These are phyloP conservation scores for Nasonovia ribisnigri DNA, from an alignment of 2,888 invertebrate species.

Conservation along the genomic window DNA sequence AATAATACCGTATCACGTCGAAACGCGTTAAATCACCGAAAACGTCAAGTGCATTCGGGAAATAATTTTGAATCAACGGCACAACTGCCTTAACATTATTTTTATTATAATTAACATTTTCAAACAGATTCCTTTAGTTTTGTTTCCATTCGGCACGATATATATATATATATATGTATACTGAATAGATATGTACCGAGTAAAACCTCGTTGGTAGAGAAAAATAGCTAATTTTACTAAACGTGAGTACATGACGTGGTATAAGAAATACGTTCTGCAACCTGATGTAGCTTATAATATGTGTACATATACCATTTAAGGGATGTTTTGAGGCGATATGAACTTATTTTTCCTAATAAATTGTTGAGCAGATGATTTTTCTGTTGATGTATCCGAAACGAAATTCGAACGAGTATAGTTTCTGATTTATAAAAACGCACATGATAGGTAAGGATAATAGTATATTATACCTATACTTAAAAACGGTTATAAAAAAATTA, in stretches of 20 bases:
- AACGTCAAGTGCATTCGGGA: constrained; percentile 39
- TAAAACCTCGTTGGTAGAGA: background rate
- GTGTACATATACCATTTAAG: background rate
- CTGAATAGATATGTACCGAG: too few relatives aligned
- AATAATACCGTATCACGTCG: background rate
- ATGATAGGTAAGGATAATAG: background rate
- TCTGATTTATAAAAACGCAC: background rate
- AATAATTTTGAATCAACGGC: constrained; percentile 31
- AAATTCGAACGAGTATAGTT: background rate
- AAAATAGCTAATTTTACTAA: background rate
- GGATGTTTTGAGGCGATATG: background rate
- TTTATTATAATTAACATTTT: constrained; percentile 46
- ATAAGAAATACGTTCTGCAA: too few relatives aligned
- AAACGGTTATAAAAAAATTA: background rate
- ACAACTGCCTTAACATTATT: constrained; percentile 31
- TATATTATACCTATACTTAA: background rate
- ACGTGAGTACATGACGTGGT: too few relatives aligned
- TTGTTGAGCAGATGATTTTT: background rate
- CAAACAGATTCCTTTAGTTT: background rate
- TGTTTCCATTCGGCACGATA: background rate
- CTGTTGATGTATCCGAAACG: background rate
- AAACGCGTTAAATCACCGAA: constrained; percentile 39
- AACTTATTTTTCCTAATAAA: background rate
- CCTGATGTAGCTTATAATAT: too few relatives aligned
- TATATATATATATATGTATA: background rate